Percentiles rank a stretch among this genome's conserved stretches.
Evolutionary conservation across 2,113 vertebrate species (phyloP).

Genomic region (Zapornia atra): DNA sequence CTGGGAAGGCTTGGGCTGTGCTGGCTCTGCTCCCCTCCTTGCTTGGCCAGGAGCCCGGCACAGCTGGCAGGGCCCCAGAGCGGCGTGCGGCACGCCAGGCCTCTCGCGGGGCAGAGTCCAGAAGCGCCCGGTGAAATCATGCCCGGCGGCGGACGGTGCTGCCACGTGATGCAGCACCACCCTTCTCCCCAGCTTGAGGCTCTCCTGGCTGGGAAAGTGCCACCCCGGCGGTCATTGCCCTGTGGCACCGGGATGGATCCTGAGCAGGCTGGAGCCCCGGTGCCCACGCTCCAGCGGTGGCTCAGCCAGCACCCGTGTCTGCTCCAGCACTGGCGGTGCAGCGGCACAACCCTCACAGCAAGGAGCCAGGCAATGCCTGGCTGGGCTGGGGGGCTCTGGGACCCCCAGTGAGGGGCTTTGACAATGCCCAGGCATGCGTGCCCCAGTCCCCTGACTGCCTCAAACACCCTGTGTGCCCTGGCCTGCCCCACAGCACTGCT

Average conservation of each 20-base stretch:
- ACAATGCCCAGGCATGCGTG: background rate
- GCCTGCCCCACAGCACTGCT: background rate
- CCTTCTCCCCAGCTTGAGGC: background rate
- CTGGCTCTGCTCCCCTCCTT: background rate
- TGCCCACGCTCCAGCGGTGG: background rate
- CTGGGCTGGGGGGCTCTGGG: background rate
- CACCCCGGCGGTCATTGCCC: background rate
- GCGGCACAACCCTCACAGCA: accelerated
- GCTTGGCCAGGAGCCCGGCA: background rate
- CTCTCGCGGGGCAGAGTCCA: slow-evolving; percentile 61
- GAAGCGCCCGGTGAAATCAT: slow-evolving; percentile 26
- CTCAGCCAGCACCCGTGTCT: background rate
- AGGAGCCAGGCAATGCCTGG: background rate
- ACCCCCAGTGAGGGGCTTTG: background rate
- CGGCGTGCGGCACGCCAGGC: background rate
- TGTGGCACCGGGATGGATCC: background rate
- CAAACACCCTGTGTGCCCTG: accelerated
- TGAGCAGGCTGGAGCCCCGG: accelerated
- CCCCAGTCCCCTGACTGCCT: no score
- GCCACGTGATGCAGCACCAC: slow-evolving; percentile 4
- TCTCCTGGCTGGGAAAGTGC: background rate
- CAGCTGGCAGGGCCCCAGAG: background rate
- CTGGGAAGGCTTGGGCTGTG: background rate
- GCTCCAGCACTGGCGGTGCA: background rate
- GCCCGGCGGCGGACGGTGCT: background rate